Base-by-base conservation (phyloP, 2,113 vertebrate genomes). In the Grantiella picta region DNA sequence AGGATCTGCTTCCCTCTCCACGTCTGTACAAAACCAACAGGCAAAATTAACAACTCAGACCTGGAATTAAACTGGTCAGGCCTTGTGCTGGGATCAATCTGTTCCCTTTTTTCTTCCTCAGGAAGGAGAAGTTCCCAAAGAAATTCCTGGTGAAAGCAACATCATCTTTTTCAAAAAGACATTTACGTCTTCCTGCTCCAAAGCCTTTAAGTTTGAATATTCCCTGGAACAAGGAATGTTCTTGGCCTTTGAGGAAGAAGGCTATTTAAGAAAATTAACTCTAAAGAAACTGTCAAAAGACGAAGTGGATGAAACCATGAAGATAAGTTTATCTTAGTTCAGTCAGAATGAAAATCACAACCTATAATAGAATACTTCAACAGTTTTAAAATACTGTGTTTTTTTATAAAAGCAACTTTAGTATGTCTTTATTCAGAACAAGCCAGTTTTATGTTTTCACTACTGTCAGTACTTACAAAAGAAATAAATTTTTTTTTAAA, bases 131-230 rank as follows among this genome's bases (percentile, higher is more conserved):
- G 86, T 96, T 90, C 98, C 98, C 31, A 23, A 66, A 12, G 11
- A 68, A 28, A 98, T 98, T 73, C 38, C n/a, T 22, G 95, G 83
- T 23, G 83, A 94, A 83, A 88, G 97, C 35, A 97, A 98, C 2
- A 60, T 97, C 31, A 97, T 98, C 73, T 98, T 98, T 81, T 97
- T 97, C 90, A 96, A 97, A 89, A 98, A 27, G 81, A 56, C 35
- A 4, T 96, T 98, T 86, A 95, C 91, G 2, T 19, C 80, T 38
- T 97, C 73, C 31, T 82, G 90, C 86, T 27, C 79, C 20, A 52
- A 50, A 29, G 95, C 95, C 11, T 97, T 96, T 31, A 95, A 94
- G 15, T 98, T 98, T 89, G 98, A 98, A 42, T 98, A 96, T 63
- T 97, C 98, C 1, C 78, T 97, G 56, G 95, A 97, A 49, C 17